Conservation (phyloP, 2,113 vertebrate species). For the Atractosteus spatula region DNA sequence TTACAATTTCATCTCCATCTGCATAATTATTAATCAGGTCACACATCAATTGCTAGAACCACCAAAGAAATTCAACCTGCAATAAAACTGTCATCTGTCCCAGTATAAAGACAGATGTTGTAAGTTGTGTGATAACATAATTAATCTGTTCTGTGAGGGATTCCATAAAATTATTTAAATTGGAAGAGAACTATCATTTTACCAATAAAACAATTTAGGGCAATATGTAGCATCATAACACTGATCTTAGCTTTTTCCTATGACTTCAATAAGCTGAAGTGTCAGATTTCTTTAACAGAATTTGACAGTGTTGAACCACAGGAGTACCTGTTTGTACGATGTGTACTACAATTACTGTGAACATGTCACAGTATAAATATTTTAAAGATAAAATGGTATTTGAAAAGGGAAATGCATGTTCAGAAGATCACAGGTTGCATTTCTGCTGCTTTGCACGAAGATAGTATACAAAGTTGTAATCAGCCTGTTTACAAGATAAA, state of each 20-base stretch:
- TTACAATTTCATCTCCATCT: conserved; percentile 75
- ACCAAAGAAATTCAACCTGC: conserved; percentile 76
- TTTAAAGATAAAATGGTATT: too few relatives aligned
- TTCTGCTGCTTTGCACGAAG: too few relatives aligned
- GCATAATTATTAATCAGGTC: conserved; percentile 78
- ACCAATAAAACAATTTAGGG: conserved; percentile 79
- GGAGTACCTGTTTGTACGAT: conserved; percentile 31
- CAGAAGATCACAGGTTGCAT: too few relatives aligned
- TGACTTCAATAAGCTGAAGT: conserved; percentile 69
- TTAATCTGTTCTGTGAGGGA: conserved; percentile 78
- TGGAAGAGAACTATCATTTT: conserved; percentile 80
- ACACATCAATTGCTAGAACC: conserved; percentile 77
- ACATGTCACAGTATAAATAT: too few relatives aligned
- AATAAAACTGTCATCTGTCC: conserved; percentile 85
- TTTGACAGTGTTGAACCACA: conserved; percentile 55
- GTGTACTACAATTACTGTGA: too few relatives aligned
- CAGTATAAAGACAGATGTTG: conserved; percentile 82
- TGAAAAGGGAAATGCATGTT: too few relatives aligned
- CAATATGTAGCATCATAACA: conserved; percentile 77
- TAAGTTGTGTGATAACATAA: conserved; percentile 82
- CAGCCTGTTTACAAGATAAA: too few relatives aligned
- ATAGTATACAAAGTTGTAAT: too few relatives aligned
- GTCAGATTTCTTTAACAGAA: conserved; percentile 40
- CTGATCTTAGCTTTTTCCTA: conserved; percentile 65
- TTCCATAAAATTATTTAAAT: conserved; percentile 81